These are phyloP conservation scores for Astatoreochromis straeleni DNA, from an alignment of 2,113 vertebrate species.

Conservation along the genomic window DNA sequence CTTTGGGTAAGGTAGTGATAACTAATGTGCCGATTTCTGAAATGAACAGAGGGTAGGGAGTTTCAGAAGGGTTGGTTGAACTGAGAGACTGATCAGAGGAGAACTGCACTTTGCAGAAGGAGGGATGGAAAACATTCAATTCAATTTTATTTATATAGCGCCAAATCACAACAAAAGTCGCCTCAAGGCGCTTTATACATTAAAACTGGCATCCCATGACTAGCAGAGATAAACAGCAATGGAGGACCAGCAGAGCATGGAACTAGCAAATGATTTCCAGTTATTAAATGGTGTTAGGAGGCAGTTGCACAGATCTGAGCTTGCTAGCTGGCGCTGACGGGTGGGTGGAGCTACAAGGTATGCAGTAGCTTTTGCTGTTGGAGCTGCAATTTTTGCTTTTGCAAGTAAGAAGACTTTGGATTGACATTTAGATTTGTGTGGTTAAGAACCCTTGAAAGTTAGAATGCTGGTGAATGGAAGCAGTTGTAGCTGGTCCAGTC, in stretches of 20 bases:
- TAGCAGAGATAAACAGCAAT: not conserved
- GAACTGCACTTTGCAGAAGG: not conserved
- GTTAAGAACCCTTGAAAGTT: rapidly evolving
- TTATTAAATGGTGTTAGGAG: not conserved
- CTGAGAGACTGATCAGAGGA: not conserved
- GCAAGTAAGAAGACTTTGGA: not conserved
- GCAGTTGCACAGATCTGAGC: not conserved
- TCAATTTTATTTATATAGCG: too few species aligned
- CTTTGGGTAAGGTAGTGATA: not conserved
- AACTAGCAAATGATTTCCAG: not conserved
- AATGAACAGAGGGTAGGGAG: not conserved
- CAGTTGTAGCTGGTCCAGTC: not conserved
- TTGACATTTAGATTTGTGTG: not conserved
- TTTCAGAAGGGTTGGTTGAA: not conserved
- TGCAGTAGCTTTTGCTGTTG: rapidly evolving
- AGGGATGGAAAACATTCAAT: not conserved
- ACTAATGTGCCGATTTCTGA: rapidly evolving
- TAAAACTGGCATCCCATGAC: not conserved
- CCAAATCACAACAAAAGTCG: too few species aligned
- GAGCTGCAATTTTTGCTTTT: rapidly evolving
- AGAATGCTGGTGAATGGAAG: not conserved
- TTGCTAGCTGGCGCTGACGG: rapidly evolving
- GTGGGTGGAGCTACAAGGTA: not conserved
- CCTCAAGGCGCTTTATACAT: not conserved
- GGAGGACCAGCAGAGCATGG: rapidly evolving